These are phyloP conservation scores for Zosterops hypoxanthus DNA, from an alignment of 2,113 vertebrate genomes.

Conservation along the genomic window DNA sequence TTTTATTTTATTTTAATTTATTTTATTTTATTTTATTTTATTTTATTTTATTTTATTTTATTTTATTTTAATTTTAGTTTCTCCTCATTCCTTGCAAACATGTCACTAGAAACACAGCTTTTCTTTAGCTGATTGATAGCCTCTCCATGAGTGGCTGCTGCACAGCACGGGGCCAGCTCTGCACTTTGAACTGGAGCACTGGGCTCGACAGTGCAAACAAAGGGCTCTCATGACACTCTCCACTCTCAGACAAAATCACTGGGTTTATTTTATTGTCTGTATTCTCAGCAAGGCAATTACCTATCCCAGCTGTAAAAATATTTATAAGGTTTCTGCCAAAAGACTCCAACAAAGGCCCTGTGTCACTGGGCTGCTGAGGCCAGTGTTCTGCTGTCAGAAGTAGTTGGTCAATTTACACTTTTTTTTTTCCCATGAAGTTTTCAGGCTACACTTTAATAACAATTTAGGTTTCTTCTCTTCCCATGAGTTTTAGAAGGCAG, in stretches of 20 bases:
- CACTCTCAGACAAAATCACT: background rate
- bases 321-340: background rate
- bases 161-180: background rate
- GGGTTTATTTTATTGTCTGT: background rate
- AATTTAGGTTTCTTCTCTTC: background rate
- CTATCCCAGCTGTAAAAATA: slow-evolving; percentile 33
- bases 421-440: background rate
- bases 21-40: no score
- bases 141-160: background rate
- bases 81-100: background rate
- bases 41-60: no score
- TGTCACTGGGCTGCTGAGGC: background rate
- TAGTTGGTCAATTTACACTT: background rate
- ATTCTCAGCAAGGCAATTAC: background rate
- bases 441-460: background rate
- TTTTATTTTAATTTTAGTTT: background rate
- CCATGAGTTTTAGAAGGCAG: background rate
- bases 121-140: background rate
- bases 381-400: background rate
- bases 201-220: background rate
- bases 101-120: background rate
- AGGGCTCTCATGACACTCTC: background rate
- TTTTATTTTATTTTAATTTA: background rate
- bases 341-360: background rate
- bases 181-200: background rate